Conservation (phyloP, 2,797 vertebrate genomes). For the Gallinago nigripennis region DNA sequence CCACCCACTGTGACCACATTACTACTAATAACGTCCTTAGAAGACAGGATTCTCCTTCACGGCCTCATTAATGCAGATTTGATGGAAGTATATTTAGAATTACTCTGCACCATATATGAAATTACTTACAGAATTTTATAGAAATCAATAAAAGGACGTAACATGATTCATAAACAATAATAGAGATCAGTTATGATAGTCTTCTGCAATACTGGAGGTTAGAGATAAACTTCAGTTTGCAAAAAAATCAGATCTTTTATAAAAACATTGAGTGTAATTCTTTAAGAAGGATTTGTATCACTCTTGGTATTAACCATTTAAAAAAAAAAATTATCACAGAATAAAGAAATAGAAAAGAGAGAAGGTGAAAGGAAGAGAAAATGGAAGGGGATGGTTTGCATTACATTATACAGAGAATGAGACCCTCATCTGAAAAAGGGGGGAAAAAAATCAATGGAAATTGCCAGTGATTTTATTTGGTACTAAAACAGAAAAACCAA, state of each 20-base stretch:
- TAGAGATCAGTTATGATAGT: neutral
- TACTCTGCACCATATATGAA: neutral
- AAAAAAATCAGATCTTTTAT: neutral
- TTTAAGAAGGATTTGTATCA: neutral
- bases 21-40: neutral
- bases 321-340: neutral
- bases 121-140: neutral
- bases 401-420: neutral
- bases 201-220: neutral
- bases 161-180: neutral
- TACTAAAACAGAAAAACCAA: neutral
- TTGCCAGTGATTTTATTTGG: neutral
- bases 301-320: neutral
- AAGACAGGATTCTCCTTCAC: neutral
- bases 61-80: neutral
- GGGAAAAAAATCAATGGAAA: neutral
- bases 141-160: neutral
- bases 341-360: neutral
- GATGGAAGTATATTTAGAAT: neutral
- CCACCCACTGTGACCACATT: neutral
- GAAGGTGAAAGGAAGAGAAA: neutral
- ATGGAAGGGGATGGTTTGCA: neutral
- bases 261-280: conserved; percentile 11
- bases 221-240: conserved; percentile 2
- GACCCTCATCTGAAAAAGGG: neutral